Percentiles rank a stretch among this genome's conserved stretches.
phyloP scores from a whole-genome alignment of 2,113 vertebrate genomes.

The Macroglossus sobrinus region DNA sequence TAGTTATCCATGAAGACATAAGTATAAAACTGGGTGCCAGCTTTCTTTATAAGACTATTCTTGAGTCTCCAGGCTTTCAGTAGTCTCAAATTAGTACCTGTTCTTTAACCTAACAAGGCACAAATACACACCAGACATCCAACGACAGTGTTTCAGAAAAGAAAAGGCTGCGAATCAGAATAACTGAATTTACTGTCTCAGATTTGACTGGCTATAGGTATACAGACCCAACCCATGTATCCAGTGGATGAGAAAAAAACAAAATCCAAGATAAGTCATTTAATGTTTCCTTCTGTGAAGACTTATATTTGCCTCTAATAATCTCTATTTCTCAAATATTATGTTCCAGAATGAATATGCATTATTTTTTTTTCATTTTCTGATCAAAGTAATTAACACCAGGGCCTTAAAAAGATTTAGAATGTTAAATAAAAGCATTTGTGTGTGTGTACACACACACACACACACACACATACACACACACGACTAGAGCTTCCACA shows the following conservation, averaged over 20 bases:
- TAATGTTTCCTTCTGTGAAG: conserved; percentile 41
- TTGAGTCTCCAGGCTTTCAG: not conserved
- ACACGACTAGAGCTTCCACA: not conserved
- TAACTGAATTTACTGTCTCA: not conserved
- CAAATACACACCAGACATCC: not conserved
- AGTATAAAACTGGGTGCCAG: not conserved
- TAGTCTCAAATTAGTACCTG: no score
- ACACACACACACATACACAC: not conserved
- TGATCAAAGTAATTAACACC: conserved; percentile 38
- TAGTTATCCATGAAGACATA: not conserved
- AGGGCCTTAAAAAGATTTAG: not conserved
- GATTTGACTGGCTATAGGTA: not conserved
- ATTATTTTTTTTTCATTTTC: conserved; percentile 29
- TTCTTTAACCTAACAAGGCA: conserved; percentile 14
- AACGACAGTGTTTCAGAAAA: not conserved
- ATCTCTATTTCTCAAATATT: not conserved
- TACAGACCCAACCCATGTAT: not conserved
- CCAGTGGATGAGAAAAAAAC: not conserved
- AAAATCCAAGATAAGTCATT: conserved; percentile 13
- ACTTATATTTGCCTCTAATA: not conserved
- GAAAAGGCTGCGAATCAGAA: not conserved
- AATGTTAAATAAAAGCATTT: not conserved
- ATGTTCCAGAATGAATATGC: not conserved
- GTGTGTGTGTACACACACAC: not conserved
- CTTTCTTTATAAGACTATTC: not conserved